Percentiles rank a stretch among this genome's conserved stretches.
Conservation (phyloP, 2,113 vertebrate genomes). For the Pipra filicauda region DNA sequence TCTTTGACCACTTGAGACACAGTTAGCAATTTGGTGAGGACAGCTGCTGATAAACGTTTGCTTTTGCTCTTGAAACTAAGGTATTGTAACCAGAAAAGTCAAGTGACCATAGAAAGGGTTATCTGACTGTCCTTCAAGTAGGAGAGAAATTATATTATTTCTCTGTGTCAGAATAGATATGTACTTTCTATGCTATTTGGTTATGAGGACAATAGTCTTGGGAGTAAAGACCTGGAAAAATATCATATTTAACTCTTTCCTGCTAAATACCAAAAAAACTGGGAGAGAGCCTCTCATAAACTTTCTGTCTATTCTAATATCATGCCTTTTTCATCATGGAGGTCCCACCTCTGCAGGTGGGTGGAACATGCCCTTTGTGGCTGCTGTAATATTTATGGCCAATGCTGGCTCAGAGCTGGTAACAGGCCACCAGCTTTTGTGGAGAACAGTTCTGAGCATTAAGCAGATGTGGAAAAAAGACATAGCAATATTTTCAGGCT, state of each 20-base stretch:
- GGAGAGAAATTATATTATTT: neutral
- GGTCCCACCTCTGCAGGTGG: fast-evolving
- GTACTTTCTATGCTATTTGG: neutral
- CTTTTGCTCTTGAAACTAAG: neutral
- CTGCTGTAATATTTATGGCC: neutral
- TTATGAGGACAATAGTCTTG: neutral
- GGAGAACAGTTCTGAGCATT: neutral
- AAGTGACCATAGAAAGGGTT: neutral
- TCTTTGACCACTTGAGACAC: neutral
- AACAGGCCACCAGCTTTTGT: neutral
- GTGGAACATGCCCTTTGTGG: neutral
- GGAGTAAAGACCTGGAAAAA: neutral
- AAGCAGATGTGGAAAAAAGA: neutral
- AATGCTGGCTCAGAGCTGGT: neutral
- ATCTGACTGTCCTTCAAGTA: neutral
- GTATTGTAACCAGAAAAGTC: neutral
- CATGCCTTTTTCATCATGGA: neutral
- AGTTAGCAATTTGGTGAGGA: neutral
- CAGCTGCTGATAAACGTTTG: neutral
- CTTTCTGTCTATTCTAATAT: neutral
- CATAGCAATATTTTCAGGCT: neutral
- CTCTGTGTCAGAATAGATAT: neutral
- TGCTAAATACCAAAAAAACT: neutral
- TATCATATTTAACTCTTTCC: neutral
- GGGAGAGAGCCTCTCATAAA: neutral